Percentiles rank a stretch among this genome's conserved stretches.
Conservation (phyloP, 2,888 invertebrate species). For the Leptothorax acervorum region DNA sequence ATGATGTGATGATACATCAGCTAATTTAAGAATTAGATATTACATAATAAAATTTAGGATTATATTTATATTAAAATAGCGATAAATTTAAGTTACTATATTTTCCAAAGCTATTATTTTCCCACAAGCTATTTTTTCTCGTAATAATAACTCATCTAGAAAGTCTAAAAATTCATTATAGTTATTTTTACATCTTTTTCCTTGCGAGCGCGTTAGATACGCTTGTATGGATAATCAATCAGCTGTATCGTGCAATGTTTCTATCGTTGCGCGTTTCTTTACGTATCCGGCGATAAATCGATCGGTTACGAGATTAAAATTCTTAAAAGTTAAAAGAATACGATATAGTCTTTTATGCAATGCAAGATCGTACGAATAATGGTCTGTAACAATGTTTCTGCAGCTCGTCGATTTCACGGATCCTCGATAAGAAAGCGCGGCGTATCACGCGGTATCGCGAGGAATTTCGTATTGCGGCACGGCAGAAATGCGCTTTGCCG, state of each 20-base stretch:
- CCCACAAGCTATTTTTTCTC: background rate
- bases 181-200: constrained; percentile 4
- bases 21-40: background rate
- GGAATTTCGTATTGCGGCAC: constrained; percentile 17
- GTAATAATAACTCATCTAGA: background rate
- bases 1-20: background rate
- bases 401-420: constrained; percentile 9
- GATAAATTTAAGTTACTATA: background rate
- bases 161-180: background rate
- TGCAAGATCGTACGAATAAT: background rate
- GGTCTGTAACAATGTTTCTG: constrained; percentile 1
- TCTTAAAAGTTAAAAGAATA: background rate
- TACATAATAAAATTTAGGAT: background rate
- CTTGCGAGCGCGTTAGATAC: background rate
- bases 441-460: background rate
- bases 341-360: constrained; percentile 2
- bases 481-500: constrained; percentile 33
- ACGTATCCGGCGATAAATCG: background rate
- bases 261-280: background rate
- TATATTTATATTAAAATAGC: background rate
- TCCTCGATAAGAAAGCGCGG: constrained; percentile 18
- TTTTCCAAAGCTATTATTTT: background rate
- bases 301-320: constrained; percentile 23
- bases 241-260: background rate
- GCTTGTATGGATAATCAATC: background rate